Evolutionary conservation across 2,888 invertebrate genomes (phyloP).

Genomic region (Phalera bucephala): DNA sequence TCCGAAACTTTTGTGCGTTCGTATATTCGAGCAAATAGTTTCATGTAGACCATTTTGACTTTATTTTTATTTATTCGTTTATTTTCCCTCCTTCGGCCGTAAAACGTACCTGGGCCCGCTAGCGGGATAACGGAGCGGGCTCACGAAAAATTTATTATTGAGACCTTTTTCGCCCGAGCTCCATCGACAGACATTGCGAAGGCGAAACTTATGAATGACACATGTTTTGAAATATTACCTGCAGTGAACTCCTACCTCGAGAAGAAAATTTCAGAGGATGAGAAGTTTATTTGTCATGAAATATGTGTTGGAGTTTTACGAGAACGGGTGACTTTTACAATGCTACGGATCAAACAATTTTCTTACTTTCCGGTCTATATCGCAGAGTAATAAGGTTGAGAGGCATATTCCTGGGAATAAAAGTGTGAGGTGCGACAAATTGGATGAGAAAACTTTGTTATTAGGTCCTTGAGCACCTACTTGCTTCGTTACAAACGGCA

Average conservation of each 20-base stretch:
- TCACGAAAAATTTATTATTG: constrained; percentile 82
- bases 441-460: constrained; percentile 72
- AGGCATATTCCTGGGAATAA: constrained; percentile 60
- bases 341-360: constrained; percentile 75
- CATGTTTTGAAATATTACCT: constrained; percentile 83
- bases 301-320: constrained; percentile 82
- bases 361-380: constrained; percentile 64
- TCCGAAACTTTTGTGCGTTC: constrained; percentile 59
- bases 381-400: constrained; percentile 67
- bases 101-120: constrained; percentile 80
- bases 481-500: constrained; percentile 42
- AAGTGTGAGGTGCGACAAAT: constrained; percentile 75
- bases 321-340: constrained; percentile 72
- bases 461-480: constrained; percentile 49
- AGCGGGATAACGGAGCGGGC: constrained; percentile 77
- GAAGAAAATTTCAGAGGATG: constrained; percentile 76
- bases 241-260: constrained; percentile 74
- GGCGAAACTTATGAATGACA: constrained; percentile 83
- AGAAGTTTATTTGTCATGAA: constrained; percentile 82
- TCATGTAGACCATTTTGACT: constrained; percentile 80
- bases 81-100: constrained; percentile 80
- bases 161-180: constrained; percentile 79
- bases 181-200: constrained; percentile 83
- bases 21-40: constrained; percentile 76
- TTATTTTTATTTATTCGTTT: constrained; percentile 83